Conservation (phyloP, 2,113 vertebrate genomes). For the Neoarius graeffei region DNA sequence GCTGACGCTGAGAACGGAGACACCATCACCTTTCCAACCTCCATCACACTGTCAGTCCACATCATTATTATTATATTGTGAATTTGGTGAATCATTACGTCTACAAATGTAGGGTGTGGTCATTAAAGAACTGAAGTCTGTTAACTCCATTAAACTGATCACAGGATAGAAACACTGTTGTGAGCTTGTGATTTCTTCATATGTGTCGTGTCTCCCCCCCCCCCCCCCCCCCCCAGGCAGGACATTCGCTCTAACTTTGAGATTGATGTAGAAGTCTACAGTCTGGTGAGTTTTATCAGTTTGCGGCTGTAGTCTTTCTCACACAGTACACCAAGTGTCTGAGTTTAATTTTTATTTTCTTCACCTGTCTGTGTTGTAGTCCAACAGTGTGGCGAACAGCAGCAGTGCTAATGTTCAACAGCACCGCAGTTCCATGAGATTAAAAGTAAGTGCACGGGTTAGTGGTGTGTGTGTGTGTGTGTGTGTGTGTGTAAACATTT, state of each 20-base stretch:
- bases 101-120: no score
- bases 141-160: no score
- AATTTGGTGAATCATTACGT: no score
- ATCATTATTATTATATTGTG: neutral
- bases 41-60: slow-evolving; percentile 71
- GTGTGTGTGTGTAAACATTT: neutral
- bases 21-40: slow-evolving; percentile 76
- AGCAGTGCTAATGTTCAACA: slow-evolving; percentile 41
- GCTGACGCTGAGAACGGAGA: slow-evolving; percentile 75
- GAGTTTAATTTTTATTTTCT: neutral
- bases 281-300: slow-evolving; percentile 68
- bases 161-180: no score
- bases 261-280: slow-evolving; percentile 81
- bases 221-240: slow-evolving; percentile 60
- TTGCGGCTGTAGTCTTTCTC: neutral
- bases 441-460: slow-evolving; percentile 57
- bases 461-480: neutral
- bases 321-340: neutral
- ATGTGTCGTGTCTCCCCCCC: no score
- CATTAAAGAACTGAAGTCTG: no score
- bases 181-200: no score
- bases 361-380: slow-evolving; percentile 54
- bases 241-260: slow-evolving; percentile 75
- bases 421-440: slow-evolving; percentile 60
- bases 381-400: slow-evolving; percentile 54